phyloP scores from a whole-genome alignment of 2,113 vertebrate genomes.

The Hiodon alosoides region DNA sequence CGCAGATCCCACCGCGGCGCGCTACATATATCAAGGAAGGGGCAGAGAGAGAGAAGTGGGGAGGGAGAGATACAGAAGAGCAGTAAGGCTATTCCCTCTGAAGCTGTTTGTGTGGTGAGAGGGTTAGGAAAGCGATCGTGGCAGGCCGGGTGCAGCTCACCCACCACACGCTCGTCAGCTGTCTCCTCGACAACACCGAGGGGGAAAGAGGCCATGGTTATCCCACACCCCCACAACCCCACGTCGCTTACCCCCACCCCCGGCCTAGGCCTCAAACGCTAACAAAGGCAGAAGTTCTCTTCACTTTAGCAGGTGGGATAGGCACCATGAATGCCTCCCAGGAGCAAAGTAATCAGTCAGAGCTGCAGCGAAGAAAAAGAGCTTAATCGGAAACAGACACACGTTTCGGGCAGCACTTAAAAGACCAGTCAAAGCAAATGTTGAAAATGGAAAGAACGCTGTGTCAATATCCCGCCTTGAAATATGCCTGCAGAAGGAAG shows the following conservation, averaged over 20 bases:
- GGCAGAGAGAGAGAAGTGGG: too few species aligned
- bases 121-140: too few species aligned
- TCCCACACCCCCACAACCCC: neutral
- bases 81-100: too few species aligned
- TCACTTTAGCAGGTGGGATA: neutral
- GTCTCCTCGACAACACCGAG: neutral
- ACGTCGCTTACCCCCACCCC: neutral
- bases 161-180: too few species aligned
- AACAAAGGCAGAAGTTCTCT: neutral
- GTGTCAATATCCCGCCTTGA: slow-evolving; percentile 21
- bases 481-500: slow-evolving; percentile 37
- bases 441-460: slow-evolving; percentile 21
- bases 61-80: too few species aligned
- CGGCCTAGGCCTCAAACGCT: neutral
- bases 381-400: slow-evolving; percentile 28
- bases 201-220: neutral
- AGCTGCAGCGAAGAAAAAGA: neutral
- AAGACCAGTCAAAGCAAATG: slow-evolving; percentile 19
- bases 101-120: too few species aligned
- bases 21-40: too few species aligned
- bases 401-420: slow-evolving; percentile 4
- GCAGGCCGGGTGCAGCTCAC: too few species aligned
- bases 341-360: slow-evolving; percentile 9
- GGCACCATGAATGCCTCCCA: neutral
- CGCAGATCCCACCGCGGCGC: too few species aligned